A percentile compares a stretch with the other conserved stretches of the same genome.
phyloP scores from a whole-genome alignment of 1,140 invertebrate genomes.

The Habropoda laboriosa region DNA sequence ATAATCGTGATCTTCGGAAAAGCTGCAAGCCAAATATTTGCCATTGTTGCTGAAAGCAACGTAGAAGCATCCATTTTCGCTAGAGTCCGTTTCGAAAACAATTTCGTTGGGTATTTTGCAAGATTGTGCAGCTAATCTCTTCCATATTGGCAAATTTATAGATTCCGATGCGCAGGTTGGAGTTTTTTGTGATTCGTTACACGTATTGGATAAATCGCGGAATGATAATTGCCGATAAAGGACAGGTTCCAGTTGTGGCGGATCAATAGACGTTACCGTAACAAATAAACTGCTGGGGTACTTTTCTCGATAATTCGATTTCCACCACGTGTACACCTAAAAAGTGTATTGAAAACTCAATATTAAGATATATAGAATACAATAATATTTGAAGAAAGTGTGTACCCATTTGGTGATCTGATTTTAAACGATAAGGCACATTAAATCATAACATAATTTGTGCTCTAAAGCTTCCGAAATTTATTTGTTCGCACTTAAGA shows the following conservation, averaged over 20 bases:
- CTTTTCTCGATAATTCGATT: conserved; percentile 67
- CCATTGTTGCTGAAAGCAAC: conserved; percentile 81
- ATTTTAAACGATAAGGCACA: no score
- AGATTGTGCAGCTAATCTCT: conserved; percentile 82
- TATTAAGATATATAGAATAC: background rate
- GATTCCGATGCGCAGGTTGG: conserved; percentile 51
- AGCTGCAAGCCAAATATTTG: conserved; percentile 82
- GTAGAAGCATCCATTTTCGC: conserved; percentile 80
- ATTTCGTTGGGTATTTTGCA: conserved; percentile 85
- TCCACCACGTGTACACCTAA: conserved; percentile 80
- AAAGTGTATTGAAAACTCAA: background rate
- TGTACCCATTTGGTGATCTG: background rate
- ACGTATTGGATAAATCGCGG: conserved; percentile 59
- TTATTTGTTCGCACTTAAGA: no score
- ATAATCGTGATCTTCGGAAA: conserved; percentile 80
- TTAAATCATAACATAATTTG: no score
- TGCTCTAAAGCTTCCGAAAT: no score
- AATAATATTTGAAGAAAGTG: background rate
- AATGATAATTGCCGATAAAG: conserved; percentile 73
- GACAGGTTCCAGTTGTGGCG: conserved; percentile 74
- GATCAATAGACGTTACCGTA: conserved; percentile 70
- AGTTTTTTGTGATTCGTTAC: conserved; percentile 47
- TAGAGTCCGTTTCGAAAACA: conserved; percentile 74
- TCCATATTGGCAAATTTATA: conserved; percentile 80
- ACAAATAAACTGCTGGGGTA: conserved; percentile 77